These are phyloP conservation scores for Sturnira hondurensis DNA, from an alignment of 2,113 vertebrate species.

Conservation along the genomic window DNA sequence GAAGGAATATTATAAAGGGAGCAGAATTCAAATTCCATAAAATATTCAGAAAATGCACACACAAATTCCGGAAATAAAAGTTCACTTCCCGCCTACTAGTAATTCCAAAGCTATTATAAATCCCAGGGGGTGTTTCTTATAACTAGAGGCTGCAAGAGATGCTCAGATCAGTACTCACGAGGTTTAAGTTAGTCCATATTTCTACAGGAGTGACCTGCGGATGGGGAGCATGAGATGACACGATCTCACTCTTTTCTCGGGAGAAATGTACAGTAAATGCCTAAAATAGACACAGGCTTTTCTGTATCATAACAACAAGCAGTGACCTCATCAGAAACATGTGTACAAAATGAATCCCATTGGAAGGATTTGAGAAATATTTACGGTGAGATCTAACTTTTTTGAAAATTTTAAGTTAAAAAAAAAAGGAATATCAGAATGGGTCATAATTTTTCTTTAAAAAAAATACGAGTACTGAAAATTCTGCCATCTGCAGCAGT, in stretches of 20 bases:
- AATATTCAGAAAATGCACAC: conserved; percentile 65
- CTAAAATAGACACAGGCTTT: conserved; percentile 99
- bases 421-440: conserved; percentile 75
- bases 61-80: conserved; percentile 73
- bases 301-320: conserved; percentile 99
- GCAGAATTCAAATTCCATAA: conserved; percentile 48
- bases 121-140: conserved; percentile 86
- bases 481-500: conserved; percentile 83
- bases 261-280: conserved; percentile 99
- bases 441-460: conserved; percentile 72
- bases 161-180: conserved; percentile 99
- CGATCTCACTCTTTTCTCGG: conserved; percentile 98
- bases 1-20: conserved; percentile 58
- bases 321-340: conserved; percentile 91
- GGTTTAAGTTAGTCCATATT: conserved; percentile 99
- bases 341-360: conserved; percentile 88
- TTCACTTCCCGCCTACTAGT: conserved; percentile 77
- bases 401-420: conserved; percentile 78
- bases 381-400: conserved; percentile 84
- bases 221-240: conserved; percentile 99
- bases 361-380: conserved; percentile 82
- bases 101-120: conserved; percentile 80
- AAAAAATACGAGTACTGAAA: conserved; percentile 84
- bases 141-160: conserved; percentile 88
- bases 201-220: conserved; percentile 99